Evolutionary conservation across 2,113 vertebrate species (phyloP).

Genomic region (Myxocyprinus asiaticus): DNA sequence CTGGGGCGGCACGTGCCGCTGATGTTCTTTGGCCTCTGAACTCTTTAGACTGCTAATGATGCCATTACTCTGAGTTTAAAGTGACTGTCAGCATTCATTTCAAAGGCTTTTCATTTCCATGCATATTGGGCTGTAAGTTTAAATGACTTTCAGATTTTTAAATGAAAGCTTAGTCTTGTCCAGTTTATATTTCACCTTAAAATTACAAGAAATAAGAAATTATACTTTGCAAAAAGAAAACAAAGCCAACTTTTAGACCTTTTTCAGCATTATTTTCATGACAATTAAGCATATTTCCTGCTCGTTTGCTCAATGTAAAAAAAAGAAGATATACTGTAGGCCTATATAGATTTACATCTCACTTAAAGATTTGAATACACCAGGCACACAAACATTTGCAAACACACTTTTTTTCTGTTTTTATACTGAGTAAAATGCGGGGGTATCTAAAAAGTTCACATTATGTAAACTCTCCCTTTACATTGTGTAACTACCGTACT

Average conservation of each 20-base stretch:
- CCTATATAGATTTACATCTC: background rate
- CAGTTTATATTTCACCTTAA: background rate
- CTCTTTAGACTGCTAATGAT: constrained; percentile 14
- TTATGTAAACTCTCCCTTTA: background rate
- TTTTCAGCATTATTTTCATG: background rate
- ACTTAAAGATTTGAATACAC: background rate
- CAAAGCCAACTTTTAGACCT: background rate
- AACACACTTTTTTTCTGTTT: no score
- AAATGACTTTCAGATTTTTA: background rate
- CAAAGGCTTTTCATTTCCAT: background rate
- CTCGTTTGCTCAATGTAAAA: no score
- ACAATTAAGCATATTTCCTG: background rate
- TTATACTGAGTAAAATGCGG: no score
- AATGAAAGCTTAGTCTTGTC: background rate
- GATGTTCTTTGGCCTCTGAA: constrained; percentile 14
- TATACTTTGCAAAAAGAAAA: background rate
- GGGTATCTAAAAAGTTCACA: no score
- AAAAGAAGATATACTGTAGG: no score
- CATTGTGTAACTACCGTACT: background rate
- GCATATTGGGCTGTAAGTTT: background rate
- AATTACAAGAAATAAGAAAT: background rate
- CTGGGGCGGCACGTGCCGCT: background rate
- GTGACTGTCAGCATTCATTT: constrained; percentile 1
- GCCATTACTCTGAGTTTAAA: constrained; percentile 22
- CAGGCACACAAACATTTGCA: no score